A percentile compares a stretch with the other conserved stretches of the same genome.
Conservation (phyloP, 1,140 invertebrate genomes). For the Diabrotica undecimpunctata region DNA sequence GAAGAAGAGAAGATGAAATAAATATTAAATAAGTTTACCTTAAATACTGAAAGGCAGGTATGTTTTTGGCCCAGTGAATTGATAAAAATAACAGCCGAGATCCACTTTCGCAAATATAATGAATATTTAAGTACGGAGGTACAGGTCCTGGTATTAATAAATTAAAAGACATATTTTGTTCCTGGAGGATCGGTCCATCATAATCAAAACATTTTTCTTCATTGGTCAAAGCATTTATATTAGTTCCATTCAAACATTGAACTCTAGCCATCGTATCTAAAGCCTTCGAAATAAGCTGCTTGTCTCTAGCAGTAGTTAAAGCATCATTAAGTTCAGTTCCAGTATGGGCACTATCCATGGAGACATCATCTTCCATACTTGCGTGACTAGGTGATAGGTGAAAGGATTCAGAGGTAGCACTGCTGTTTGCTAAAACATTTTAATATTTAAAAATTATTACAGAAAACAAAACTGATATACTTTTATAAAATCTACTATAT, state of each 20-base stretch:
- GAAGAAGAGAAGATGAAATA: too few relatives aligned
- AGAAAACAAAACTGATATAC: background rate
- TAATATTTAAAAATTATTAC: background rate
- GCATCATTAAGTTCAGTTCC: slow-evolving; percentile 57
- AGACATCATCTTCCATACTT: slow-evolving; percentile 61
- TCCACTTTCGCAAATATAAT: slow-evolving; percentile 90
- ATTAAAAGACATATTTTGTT: slow-evolving; percentile 70
- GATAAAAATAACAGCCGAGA: slow-evolving; percentile 84
- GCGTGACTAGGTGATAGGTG: slow-evolving; percentile 43
- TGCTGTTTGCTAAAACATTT: slow-evolving; percentile 22
- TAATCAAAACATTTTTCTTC: slow-evolving; percentile 45
- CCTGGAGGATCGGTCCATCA: slow-evolving; percentile 63
- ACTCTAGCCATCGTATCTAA: slow-evolving; percentile 70
- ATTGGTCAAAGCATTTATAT: slow-evolving; percentile 29
- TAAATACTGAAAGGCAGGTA: slow-evolving; percentile 77
- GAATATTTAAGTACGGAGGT: slow-evolving; percentile 77
- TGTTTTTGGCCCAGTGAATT: slow-evolving; percentile 82
- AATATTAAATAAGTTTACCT: slow-evolving; percentile 50
- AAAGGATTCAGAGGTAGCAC: slow-evolving; percentile 33
- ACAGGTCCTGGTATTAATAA: slow-evolving; percentile 78
- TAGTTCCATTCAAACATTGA: slow-evolving; percentile 44
- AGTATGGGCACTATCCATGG: slow-evolving; percentile 54
- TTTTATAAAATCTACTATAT: background rate
- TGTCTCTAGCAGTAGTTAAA: slow-evolving; percentile 61
- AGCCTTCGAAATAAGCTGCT: slow-evolving; percentile 67